These are phyloP conservation scores for Marronus borbonicus DNA, from an alignment of 2,888 invertebrate species.

Conservation along the genomic window DNA sequence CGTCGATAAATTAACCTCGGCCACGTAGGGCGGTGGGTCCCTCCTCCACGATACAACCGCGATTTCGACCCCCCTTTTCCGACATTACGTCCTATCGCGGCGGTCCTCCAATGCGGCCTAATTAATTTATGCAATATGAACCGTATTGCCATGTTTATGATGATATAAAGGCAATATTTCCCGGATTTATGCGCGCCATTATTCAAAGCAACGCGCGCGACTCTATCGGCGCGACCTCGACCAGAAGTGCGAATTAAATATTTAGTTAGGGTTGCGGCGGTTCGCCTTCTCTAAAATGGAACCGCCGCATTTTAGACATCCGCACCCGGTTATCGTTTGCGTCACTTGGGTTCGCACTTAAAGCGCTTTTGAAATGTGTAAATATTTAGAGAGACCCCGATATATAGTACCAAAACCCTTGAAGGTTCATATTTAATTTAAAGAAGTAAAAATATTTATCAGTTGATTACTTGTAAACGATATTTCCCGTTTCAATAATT, in stretches of 20 bases:
- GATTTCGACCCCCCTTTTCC: not conserved
- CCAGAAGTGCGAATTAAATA: conserved; percentile 39
- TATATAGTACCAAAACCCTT: not conserved
- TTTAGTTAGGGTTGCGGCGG: conserved; percentile 13
- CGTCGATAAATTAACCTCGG: conserved; percentile 38
- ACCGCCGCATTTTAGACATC: conserved; percentile 9
- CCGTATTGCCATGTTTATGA: conserved; percentile 52
- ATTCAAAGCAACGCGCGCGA: conserved; percentile 21
- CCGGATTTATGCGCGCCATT: conserved; percentile 45
- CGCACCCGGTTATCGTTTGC: not conserved
- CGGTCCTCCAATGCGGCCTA: conserved; percentile 45
- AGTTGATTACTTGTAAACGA: too few relatives aligned
- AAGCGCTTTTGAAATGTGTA: not conserved
- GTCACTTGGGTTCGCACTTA: not conserved
- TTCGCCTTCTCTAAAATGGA: not conserved
- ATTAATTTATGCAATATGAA: conserved; percentile 52
- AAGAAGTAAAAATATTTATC: too few relatives aligned
- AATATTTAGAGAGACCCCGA: not conserved
- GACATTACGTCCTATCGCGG: not conserved
- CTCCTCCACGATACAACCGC: not conserved
- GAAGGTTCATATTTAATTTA: too few relatives aligned
- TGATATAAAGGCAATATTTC: conserved; percentile 51
- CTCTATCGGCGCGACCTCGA: conserved; percentile 12
- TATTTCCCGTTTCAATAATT: too few relatives aligned
- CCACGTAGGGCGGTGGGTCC: not conserved